phyloP scores from a whole-genome alignment of 2,797 vertebrate species.

The Liasis olivaceus region DNA sequence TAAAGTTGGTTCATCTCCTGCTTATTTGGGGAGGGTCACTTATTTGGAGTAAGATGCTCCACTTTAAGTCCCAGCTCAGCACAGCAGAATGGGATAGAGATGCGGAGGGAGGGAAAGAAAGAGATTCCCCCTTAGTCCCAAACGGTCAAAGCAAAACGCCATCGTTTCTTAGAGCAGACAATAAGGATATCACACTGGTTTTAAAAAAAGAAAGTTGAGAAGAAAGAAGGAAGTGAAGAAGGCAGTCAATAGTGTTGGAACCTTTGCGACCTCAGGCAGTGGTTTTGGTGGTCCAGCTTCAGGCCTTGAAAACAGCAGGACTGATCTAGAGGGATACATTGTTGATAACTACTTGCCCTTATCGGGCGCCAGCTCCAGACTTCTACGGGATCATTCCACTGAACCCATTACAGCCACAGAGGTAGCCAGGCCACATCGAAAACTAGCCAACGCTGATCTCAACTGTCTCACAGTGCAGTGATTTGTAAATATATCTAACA shows the following conservation, averaged over 20 bases:
- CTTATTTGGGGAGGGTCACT: neutral
- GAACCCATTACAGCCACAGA: neutral
- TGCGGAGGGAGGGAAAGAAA: neutral
- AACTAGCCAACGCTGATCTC: no score
- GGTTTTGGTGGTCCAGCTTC: neutral
- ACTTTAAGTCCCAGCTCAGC: neutral
- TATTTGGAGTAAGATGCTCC: neutral
- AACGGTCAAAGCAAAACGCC: neutral
- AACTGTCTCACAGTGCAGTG: no score
- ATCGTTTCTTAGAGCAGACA: neutral
- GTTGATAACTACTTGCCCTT: neutral
- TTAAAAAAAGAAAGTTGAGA: no score
- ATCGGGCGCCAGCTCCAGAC: no score
- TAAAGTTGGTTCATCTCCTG: neutral
- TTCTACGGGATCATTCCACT: neutral
- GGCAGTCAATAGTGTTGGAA: neutral
- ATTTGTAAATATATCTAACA: neutral
- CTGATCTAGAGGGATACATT: neutral
- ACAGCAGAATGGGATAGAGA: neutral
- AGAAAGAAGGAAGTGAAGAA: neutral
- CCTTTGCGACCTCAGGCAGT: neutral
- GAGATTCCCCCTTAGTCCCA: neutral
- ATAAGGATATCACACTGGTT: neutral
- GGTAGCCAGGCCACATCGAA: neutral
- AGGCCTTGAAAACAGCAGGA: neutral